Percentiles rank a stretch among this genome's conserved stretches.
Evolutionary conservation across 2,113 vertebrate species (phyloP).

Genomic region (Vidua macroura): DNA sequence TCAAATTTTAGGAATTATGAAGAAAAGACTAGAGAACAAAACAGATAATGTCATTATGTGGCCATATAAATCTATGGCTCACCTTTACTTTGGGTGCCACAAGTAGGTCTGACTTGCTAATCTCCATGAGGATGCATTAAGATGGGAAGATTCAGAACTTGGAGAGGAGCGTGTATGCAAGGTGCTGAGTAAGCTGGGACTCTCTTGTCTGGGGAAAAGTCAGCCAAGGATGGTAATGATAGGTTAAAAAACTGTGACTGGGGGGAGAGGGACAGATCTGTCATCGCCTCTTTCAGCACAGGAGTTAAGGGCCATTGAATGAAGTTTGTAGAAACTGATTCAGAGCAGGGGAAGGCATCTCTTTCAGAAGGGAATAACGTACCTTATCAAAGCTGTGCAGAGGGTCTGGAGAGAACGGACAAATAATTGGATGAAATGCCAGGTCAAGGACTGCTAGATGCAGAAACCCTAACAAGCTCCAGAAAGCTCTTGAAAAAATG

Average conservation of each 20-base stretch:
- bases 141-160: neutral
- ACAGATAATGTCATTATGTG: neutral
- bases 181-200: neutral
- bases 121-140: neutral
- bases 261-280: neutral
- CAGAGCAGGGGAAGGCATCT: neutral
- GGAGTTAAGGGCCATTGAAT: neutral
- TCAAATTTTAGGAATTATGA: slow-evolving; percentile 46
- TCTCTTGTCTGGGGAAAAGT: neutral
- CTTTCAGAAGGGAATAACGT: neutral
- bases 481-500: neutral
- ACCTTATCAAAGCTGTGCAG: neutral
- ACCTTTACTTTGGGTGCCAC: neutral
- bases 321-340: neutral
- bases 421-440: neutral
- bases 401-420: neutral
- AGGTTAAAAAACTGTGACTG: neutral
- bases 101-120: neutral
- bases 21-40: slow-evolving; percentile 12
- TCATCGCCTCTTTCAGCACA: neutral
- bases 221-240: neutral
- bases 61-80: slow-evolving; percentile 3
- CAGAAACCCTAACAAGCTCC: neutral
- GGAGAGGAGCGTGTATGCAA: neutral
- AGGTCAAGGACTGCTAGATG: neutral